phyloP scores from a whole-genome alignment of 2,888 invertebrate genomes.

The Phaonia tiefii region DNA sequence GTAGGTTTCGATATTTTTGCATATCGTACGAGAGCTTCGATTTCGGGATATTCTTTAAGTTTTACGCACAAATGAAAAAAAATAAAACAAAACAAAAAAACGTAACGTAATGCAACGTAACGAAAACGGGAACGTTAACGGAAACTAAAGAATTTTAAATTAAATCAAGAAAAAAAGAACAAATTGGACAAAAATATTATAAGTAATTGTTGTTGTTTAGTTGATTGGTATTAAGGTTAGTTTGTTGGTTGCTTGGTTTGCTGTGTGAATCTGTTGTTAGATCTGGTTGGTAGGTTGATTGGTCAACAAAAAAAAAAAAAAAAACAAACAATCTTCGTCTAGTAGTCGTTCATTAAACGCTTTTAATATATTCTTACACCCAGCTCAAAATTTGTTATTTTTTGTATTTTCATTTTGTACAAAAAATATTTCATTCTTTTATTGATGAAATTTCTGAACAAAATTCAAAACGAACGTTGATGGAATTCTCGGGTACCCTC shows the following conservation, averaged over 20 bases:
- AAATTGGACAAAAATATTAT: conserved; percentile 27
- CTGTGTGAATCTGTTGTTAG: conserved; percentile 10
- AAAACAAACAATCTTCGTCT: conserved; percentile 43
- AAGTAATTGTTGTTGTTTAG: conserved; percentile 1
- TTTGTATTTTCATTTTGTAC: not conserved
- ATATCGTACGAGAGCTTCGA: conserved; percentile 78
- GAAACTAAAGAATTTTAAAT: conserved; percentile 63
- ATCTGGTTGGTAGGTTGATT: not conserved
- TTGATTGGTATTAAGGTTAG: not conserved
- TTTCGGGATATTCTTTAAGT: conserved; percentile 63
- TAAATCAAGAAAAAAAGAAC: too few species aligned
- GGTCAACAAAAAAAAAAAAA: conserved; percentile 17
- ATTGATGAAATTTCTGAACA: conserved; percentile 65
- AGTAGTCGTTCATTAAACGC: conserved; percentile 46
- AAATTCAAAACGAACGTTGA: conserved; percentile 77
- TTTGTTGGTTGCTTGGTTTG: conserved; percentile 21
- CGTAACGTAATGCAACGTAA: conserved; percentile 18
- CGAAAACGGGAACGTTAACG: conserved; percentile 2
- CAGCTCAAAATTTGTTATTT: conserved; percentile 74
- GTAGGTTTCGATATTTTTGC: not conserved
- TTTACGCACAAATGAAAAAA: not conserved
- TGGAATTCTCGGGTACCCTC: too few species aligned
- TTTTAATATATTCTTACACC: conserved; percentile 69
- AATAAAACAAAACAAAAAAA: conserved; percentile 3
- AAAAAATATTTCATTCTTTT: conserved; percentile 14